These are phyloP conservation scores for Drosophila lutescens DNA, from an alignment of 2,888 invertebrate species.

Conservation along the genomic window DNA sequence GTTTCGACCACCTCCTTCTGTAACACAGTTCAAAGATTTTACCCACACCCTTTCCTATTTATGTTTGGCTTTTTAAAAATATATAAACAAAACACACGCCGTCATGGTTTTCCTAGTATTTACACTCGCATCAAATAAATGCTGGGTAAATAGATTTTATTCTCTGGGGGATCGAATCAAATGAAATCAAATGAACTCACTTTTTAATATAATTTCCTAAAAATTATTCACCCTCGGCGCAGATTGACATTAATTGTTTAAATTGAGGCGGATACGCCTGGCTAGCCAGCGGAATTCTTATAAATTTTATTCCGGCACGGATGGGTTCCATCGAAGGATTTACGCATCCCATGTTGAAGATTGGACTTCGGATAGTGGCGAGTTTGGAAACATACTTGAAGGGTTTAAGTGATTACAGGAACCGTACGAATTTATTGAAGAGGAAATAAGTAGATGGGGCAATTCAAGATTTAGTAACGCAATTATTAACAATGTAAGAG, in stretches of 20 bases:
- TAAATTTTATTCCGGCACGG: slow-evolving; percentile 23
- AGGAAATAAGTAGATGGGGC: background rate
- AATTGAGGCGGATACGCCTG: slow-evolving; percentile 52
- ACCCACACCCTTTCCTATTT: slow-evolving; percentile 21
- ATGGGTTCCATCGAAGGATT: slow-evolving; percentile 22
- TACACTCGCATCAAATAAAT: slow-evolving; percentile 53
- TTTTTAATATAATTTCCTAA: slow-evolving; percentile 29
- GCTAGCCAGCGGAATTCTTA: slow-evolving; percentile 17
- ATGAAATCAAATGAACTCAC: slow-evolving; percentile 36
- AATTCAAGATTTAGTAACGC: background rate
- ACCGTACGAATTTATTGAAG: slow-evolving; percentile 1
- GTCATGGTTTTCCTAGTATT: slow-evolving; percentile 43
- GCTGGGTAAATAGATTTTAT: slow-evolving; percentile 34
- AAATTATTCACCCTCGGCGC: slow-evolving; percentile 56
- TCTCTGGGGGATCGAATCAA: slow-evolving; percentile 31
- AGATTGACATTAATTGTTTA: slow-evolving; percentile 72
- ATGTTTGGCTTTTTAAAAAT: slow-evolving; percentile 39
- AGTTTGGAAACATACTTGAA: slow-evolving; percentile 19
- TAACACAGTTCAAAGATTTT: slow-evolving; percentile 56
- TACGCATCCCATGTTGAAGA: slow-evolving; percentile 1
- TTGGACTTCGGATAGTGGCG: background rate
- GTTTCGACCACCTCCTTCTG: slow-evolving; percentile 44
- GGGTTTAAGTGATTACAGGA: slow-evolving; percentile 14
- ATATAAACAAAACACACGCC: slow-evolving; percentile 37
- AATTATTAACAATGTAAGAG: background rate